A percentile compares a stretch with the other conserved stretches of the same genome.
Conservation (phyloP, 2,797 vertebrate genomes). For the Lates japonicus region DNA sequence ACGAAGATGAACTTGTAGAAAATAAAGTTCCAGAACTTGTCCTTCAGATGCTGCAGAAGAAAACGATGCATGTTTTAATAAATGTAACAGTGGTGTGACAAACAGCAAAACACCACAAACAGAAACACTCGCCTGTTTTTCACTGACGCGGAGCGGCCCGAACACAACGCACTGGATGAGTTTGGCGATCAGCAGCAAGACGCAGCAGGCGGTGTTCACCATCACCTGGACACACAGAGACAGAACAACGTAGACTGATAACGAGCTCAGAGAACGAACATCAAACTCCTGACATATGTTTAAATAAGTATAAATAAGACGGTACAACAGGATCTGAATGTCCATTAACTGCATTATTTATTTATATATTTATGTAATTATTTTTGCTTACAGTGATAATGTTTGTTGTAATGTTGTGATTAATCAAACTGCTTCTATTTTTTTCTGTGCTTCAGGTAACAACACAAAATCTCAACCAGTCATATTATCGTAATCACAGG, state of each 20-base stretch:
- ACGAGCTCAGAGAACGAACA: neutral
- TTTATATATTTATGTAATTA: too few relatives aligned
- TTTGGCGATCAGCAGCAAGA: slow-evolving; percentile 22
- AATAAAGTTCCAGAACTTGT: slow-evolving; percentile 90
- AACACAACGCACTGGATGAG: slow-evolving; percentile 30
- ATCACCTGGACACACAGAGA: slow-evolving; percentile 12
- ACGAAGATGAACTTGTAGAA: slow-evolving; percentile 97
- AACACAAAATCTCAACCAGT: too few relatives aligned
- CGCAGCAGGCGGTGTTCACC: slow-evolving; percentile 23
- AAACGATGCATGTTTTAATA: neutral
- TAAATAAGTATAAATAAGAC: too few relatives aligned
- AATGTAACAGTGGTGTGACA: neutral
- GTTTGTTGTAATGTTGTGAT: too few relatives aligned
- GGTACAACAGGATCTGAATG: too few relatives aligned
- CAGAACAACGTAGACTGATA: neutral
- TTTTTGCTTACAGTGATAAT: too few relatives aligned
- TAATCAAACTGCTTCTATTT: too few relatives aligned
- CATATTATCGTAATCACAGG: too few relatives aligned
- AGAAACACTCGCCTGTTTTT: slow-evolving; percentile 16
- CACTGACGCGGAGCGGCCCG: slow-evolving; percentile 27
- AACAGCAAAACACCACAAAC: neutral
- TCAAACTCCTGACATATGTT: neutral
- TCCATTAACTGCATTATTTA: too few relatives aligned
- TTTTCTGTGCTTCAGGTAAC: too few relatives aligned
- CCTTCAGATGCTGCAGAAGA: slow-evolving; percentile 23